Evolutionary conservation across 2,113 vertebrate species (phyloP), one percentile per base, ranked within the genome.

Genomic region (Pycnonotus jocosus): DNA sequence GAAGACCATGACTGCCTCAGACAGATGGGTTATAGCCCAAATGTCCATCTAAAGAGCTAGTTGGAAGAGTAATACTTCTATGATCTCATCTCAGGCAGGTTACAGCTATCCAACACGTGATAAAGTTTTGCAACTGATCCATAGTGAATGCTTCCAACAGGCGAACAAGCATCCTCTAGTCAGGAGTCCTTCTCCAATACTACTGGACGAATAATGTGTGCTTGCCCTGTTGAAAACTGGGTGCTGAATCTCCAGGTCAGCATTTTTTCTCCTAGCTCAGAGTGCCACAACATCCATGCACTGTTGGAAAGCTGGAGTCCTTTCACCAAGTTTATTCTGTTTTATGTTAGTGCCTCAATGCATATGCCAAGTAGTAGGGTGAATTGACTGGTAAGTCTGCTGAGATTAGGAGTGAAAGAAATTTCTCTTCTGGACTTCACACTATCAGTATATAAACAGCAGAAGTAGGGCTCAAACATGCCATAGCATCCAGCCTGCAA

Each of bases 61-160:
- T 21, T 66, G 62, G 66, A 69, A 93, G 77, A 87, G 22, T 86
- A 89, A 72, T 56, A 89, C 66, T 81, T 71, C 47, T n/a, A 30
- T 94, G 93, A 94, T 76, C 70, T 95, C 90, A 94, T 74, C 66
- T 81, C 70, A 82, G 77, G 47, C 82, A 82, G 69, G 58, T 78
- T 65, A 53, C 16, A 50, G 30, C 79, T 93, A 88, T 30, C 62
- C 64, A 93, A 88, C 58, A 56, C 6, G 27, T 35, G 58, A 64
- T 30, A 10, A 73, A 81, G 45, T 76, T 91, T 73, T 93, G 81
- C 70, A 79, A 16, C 42, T 65, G 74, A 81, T 45, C 86, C 57
- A 64, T 56, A 38, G 22, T 9, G 57, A 88, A 80, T 77, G 62
- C 64, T 65, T 92, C 81, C 0, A 0, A 58, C 24, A 86, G 47